Percentiles rank a stretch among this genome's conserved stretches.
Evolutionary conservation across 2,113 vertebrate species (phyloP).

Genomic region (Pituophis catenifer): DNA sequence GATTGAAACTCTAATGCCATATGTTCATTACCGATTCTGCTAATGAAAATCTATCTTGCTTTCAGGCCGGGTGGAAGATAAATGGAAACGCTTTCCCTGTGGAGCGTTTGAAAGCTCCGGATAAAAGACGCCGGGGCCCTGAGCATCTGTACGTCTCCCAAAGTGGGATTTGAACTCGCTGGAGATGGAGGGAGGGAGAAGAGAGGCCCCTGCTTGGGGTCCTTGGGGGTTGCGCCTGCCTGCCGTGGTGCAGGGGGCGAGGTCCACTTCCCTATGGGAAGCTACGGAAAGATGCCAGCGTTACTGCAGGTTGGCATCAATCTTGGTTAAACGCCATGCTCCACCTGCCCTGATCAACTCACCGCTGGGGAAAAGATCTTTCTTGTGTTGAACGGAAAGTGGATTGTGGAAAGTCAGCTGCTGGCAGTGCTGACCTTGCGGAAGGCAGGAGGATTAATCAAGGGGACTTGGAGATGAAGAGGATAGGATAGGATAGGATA

Average conservation of each 20-base stretch:
- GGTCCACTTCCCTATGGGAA: not conserved
- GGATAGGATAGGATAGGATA: no score
- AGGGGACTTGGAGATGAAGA: not conserved
- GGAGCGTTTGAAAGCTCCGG: not conserved
- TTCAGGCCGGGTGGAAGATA: not conserved
- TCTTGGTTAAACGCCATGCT: not conserved
- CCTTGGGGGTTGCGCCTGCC: not conserved
- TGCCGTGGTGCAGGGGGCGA: fast-evolving
- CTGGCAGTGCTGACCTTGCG: not conserved
- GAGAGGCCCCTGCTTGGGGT: not conserved
- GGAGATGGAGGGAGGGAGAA: not conserved
- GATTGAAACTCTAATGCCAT: conserved; percentile 14
- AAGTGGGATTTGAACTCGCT: not conserved
- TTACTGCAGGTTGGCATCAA: not conserved
- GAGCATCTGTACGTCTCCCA: not conserved
- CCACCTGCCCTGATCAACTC: not conserved
- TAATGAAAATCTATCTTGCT: conserved; percentile 15
- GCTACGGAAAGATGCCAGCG: not conserved
- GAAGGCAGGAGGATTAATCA: not conserved
- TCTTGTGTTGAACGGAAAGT: not conserved
- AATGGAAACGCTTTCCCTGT: not conserved
- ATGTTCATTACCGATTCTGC: conserved; percentile 20
- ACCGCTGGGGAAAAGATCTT: not conserved
- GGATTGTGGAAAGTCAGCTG: not conserved
- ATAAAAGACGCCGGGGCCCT: not conserved